Percentiles rank a stretch among this genome's conserved stretches.
These are phyloP conservation scores for Masnerella sp. DNA, from an alignment of 2,888 invertebrate species.

Conservation along the genomic window DNA sequence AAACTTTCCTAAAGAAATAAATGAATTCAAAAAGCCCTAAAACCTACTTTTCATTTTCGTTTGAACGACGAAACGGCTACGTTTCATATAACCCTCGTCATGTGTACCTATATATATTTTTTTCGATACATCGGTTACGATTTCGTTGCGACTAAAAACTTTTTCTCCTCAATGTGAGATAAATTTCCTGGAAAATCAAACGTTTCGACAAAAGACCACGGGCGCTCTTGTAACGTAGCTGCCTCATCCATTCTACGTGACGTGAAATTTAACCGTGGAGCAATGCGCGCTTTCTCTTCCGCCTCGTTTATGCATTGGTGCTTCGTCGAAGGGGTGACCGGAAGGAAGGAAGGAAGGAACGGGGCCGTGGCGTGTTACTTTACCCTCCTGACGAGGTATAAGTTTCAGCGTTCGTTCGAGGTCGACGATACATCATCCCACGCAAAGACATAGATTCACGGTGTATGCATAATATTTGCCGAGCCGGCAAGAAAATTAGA, in stretches of 20 bases:
- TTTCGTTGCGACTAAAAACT: conserved; percentile 43
- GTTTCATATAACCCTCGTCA: too few species aligned
- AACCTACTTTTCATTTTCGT: too few species aligned
- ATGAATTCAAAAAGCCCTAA: too few species aligned
- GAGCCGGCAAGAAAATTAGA: conserved; percentile 75
- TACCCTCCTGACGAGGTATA: conserved; percentile 64
- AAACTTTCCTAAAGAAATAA: too few species aligned
- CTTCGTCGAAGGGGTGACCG: conserved; percentile 57
- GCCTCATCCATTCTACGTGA: conserved; percentile 57
- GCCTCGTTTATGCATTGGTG: conserved; percentile 61
- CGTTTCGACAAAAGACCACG: conserved; percentile 52
- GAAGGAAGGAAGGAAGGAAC: conserved; percentile 50
- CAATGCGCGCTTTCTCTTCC: conserved; percentile 51
- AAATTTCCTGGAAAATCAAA: conserved; percentile 58
- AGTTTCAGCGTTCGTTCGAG: conserved; percentile 72
- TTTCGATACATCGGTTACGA: conserved; percentile 34
- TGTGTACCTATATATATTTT: conserved; percentile 9
- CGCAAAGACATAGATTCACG: conserved; percentile 71
- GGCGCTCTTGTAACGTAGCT: conserved; percentile 53
- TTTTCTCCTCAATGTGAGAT: conserved; percentile 49
- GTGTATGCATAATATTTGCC: conserved; percentile 76
- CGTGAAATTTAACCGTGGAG: conserved; percentile 66
- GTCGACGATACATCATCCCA: conserved; percentile 73
- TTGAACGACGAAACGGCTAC: too few species aligned
- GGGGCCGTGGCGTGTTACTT: conserved; percentile 44